These are phyloP conservation scores for Pagrus major DNA, from an alignment of 2,113 vertebrate species.

Conservation along the genomic window DNA sequence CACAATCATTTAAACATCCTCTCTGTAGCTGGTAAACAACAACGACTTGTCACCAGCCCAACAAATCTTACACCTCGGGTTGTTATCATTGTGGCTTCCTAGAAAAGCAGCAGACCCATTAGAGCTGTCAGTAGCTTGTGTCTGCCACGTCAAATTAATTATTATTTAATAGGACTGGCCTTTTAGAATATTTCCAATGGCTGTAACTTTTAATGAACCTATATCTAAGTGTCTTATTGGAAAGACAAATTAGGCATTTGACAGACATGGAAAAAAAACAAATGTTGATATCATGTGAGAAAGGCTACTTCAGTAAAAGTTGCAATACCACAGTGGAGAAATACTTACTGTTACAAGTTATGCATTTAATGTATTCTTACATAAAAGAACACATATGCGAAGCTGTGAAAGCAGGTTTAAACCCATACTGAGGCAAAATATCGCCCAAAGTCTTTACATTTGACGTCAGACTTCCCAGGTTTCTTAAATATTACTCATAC, in stretches of 20 bases:
- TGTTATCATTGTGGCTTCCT: constrained; percentile 35
- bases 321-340: too few species aligned
- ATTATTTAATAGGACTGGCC: constrained; percentile 25
- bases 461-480: background rate
- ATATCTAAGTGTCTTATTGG: background rate
- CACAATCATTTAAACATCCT: background rate
- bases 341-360: too few species aligned
- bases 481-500: constrained; percentile 10
- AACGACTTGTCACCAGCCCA: constrained; percentile 8
- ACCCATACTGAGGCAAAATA: background rate
- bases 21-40: constrained; percentile 2
- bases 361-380: background rate
- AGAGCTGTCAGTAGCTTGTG: constrained; percentile 10
- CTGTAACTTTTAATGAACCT: constrained; percentile 29
- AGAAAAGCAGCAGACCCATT: constrained; percentile 22
- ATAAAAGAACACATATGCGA: too few species aligned
- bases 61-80: background rate
- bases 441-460: background rate
- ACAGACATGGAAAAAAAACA: background rate
- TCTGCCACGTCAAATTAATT: constrained; percentile 34
- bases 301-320: too few species aligned
- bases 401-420: background rate
- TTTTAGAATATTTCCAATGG: constrained; percentile 22
- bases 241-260: constrained; percentile 6
- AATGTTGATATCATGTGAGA: background rate